phyloP scores from a whole-genome alignment of 1,140 invertebrate species.

The Bursaphelenchus mucronatus region DNA sequence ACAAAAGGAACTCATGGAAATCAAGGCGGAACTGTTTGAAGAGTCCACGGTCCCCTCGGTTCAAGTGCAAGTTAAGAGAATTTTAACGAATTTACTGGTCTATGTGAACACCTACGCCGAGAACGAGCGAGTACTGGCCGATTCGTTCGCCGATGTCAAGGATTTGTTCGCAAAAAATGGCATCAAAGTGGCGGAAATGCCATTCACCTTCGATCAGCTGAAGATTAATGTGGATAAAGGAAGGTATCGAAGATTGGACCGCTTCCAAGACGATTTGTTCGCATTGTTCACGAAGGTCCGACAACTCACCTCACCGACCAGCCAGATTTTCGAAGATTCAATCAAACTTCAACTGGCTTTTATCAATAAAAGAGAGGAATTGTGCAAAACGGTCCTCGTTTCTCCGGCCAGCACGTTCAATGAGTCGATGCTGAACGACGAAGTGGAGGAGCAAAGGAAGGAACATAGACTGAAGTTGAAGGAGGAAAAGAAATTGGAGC shows the following conservation, averaged over 20 bases:
- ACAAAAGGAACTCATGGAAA: slow-evolving; percentile 83
- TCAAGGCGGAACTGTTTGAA: slow-evolving; percentile 73
- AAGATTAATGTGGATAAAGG: slow-evolving; percentile 67
- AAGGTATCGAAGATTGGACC: slow-evolving; percentile 82
- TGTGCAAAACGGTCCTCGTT: slow-evolving; percentile 68
- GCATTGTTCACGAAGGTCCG: slow-evolving; percentile 83
- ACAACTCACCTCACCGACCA: slow-evolving; percentile 79
- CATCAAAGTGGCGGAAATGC: slow-evolving; percentile 65
- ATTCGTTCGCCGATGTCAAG: slow-evolving; percentile 86
- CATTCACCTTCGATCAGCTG: slow-evolving; percentile 64
- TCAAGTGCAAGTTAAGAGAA: slow-evolving; percentile 70
- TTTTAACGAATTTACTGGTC: slow-evolving; percentile 85
- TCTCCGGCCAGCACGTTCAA: slow-evolving; percentile 81
- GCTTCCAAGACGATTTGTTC: slow-evolving; percentile 94
- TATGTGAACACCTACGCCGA: slow-evolving; percentile 83
- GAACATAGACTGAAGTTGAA: slow-evolving; percentile 8
- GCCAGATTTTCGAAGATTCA: slow-evolving; percentile 82
- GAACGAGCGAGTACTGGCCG: slow-evolving; percentile 88
- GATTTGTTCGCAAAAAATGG: slow-evolving; percentile 77
- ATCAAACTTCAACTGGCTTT: slow-evolving; percentile 88
- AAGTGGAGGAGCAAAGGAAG: slow-evolving; percentile 31
- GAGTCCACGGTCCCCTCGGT: slow-evolving; percentile 64
- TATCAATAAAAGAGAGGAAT: slow-evolving; percentile 69
- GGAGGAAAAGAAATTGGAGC: background rate
- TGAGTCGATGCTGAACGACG: slow-evolving; percentile 27